These are phyloP conservation scores for Anticlea derivata DNA, from an alignment of 2,888 invertebrate genomes.

Conservation along the genomic window DNA sequence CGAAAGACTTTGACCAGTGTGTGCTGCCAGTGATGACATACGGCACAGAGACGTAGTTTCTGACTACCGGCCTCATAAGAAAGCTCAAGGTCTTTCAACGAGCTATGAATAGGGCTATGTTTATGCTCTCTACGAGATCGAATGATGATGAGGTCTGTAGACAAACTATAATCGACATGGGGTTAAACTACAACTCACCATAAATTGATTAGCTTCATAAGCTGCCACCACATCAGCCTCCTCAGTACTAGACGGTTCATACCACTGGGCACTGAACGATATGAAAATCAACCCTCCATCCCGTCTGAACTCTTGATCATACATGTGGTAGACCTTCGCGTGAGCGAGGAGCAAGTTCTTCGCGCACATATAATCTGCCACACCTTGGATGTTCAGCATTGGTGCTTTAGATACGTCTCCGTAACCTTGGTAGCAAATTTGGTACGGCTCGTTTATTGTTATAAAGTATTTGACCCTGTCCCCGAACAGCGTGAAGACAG, in stretches of 20 bases:
- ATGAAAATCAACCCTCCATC: slow-evolving; percentile 67
- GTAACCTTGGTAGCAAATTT: slow-evolving; percentile 66
- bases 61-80: too few relatives aligned
- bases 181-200: slow-evolving; percentile 49
- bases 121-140: too few relatives aligned
- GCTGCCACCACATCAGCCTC: slow-evolving; percentile 65
- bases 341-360: slow-evolving; percentile 81
- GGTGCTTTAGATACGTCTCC: slow-evolving; percentile 52
- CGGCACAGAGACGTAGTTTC: too few relatives aligned
- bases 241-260: slow-evolving; percentile 61
- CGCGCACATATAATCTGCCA: slow-evolving; percentile 75
- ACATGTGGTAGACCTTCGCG: slow-evolving; percentile 65
- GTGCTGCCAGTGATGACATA: too few relatives aligned
- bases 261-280: slow-evolving; percentile 81
- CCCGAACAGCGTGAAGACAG: slow-evolving; percentile 65
- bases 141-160: too few relatives aligned
- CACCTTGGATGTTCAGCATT: slow-evolving; percentile 58
- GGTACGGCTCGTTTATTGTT: slow-evolving; percentile 81
- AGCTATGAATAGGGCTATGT: too few relatives aligned
- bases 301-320: slow-evolving; percentile 56
- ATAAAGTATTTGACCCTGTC: slow-evolving; percentile 79
- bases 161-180: too few relatives aligned
- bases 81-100: too few relatives aligned
- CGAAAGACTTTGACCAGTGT: too few relatives aligned
- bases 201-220: slow-evolving; percentile 74